Base-by-base conservation (phyloP, 1,140 invertebrate species). In the Potamilus streckersoni region DNA sequence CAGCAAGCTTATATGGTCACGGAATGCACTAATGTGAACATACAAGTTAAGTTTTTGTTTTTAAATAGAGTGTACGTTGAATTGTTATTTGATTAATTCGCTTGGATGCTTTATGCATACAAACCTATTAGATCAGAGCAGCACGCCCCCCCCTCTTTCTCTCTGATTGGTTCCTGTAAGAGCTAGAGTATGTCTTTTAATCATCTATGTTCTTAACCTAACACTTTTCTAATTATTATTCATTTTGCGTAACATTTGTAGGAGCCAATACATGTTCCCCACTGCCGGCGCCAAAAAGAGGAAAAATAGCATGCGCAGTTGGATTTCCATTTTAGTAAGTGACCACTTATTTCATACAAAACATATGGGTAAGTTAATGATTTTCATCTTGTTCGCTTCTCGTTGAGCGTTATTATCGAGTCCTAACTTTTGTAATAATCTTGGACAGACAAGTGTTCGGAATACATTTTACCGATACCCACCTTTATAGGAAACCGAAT, bases 311-410 rank as follows among this genome's bases (percentile, higher is more conserved):
- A 16, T 80, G 79, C 60, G 75, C 75, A 59, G 75, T 68, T 61
- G 70, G 69, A 13, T 77, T 77, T 16, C 75, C 75, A 8, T 80
- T 80, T 65, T 80, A 80, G 79, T 80, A 61, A 80, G 79, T 73
- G 57, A 17, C n/a, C 31, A 57, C 17, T 31, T 31, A 11, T 17
- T 17, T 66, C 17, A 20, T 17, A 66, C 38, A n/a, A 31, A 23
- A 66, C 8, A 14, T 8, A 12, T 19, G 0, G 4, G 6, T 62
- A n/a, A 23, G 19, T 11, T 19, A 1, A 23, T 0, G 19, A 31
- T n/a, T 68, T 68, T 15, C 11, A 16, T 16, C 20, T 67, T 23
- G n/a, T 38, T 68, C 3, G 19, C 49, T n/a, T n/a, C 49, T 27
- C 66, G 19, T 17, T 14, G 4, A 13, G 13, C 66, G 2, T 16